phyloP scores from a whole-genome alignment of 2,113 vertebrate genomes.

The Nothobranchius kuhntae region DNA sequence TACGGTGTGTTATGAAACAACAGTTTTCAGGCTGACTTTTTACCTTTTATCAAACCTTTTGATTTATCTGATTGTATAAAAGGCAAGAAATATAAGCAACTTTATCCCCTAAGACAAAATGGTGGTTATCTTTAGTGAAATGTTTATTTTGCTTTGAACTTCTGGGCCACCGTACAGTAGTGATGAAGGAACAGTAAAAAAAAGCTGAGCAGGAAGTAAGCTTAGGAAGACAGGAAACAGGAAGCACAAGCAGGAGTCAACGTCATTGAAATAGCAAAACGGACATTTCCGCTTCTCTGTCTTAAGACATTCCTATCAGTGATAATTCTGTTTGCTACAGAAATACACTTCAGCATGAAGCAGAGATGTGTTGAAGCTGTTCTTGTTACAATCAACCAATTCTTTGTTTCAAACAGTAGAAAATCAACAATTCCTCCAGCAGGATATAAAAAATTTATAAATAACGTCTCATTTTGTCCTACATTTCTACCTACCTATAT shows the following conservation, averaged over 20 bases:
- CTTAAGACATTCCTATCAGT: constrained; percentile 41
- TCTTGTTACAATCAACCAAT: too few species aligned
- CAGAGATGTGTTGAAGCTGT: not conserved
- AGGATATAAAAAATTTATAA: too few species aligned
- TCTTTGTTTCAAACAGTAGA: too few species aligned
- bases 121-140: not conserved
- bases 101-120: not conserved
- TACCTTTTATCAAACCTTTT: not conserved
- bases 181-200: constrained; percentile 46
- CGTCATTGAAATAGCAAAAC: constrained; percentile 64
- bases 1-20: not conserved
- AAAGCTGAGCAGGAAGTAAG: constrained; percentile 66
- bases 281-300: constrained; percentile 60
- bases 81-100: not conserved
- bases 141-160: not conserved
- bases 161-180: constrained; percentile 22
- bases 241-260: constrained; percentile 76
- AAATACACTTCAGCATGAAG: not conserved
- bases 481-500: too few species aligned
- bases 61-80: not conserved
- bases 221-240: constrained; percentile 75
- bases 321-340: constrained; percentile 21
- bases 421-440: too few species aligned
- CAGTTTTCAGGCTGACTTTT: not conserved
- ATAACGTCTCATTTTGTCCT: too few species aligned